A percentile compares a stretch with the other conserved stretches of the same genome.
Conservation (phyloP, 2,888 invertebrate species). For the Agonopterix heracliana region DNA sequence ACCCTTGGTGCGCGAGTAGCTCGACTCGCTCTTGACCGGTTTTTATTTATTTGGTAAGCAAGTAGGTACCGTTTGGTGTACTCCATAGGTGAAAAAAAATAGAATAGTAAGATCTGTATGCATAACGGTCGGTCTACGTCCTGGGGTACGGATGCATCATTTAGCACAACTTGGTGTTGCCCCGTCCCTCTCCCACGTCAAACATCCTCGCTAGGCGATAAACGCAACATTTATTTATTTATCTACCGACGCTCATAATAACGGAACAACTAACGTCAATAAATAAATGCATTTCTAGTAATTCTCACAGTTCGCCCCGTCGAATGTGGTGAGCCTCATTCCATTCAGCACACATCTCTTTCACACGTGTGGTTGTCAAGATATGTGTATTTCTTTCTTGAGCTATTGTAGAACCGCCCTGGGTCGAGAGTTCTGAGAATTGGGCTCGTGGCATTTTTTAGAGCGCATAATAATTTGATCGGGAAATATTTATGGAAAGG, state of each 20-base stretch:
- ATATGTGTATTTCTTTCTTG: slow-evolving; percentile 38
- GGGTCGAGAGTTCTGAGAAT: slow-evolving; percentile 61
- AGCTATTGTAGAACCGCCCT: slow-evolving; percentile 68
- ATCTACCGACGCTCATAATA: slow-evolving; percentile 48
- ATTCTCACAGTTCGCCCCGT: slow-evolving; percentile 66
- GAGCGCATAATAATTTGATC: slow-evolving; percentile 72
- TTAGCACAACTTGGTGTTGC: slow-evolving; percentile 26
- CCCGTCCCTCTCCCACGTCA: slow-evolving; percentile 22
- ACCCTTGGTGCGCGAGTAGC: too few relatives aligned
- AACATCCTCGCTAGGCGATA: slow-evolving; percentile 34
- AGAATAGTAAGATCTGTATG: not conserved
- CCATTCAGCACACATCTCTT: slow-evolving; percentile 52
- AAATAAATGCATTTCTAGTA: slow-evolving; percentile 72
- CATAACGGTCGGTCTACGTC: slow-evolving; percentile 6
- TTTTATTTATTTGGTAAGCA: too few relatives aligned
- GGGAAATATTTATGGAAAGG: slow-evolving; percentile 76
- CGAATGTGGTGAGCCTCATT: slow-evolving; percentile 63
- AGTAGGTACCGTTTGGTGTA: too few relatives aligned
- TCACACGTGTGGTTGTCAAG: slow-evolving; percentile 23
- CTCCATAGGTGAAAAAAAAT: too few relatives aligned
- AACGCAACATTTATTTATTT: slow-evolving; percentile 49
- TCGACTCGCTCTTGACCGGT: too few relatives aligned
- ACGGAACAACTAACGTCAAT: slow-evolving; percentile 67
- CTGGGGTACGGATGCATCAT: slow-evolving; percentile 31
- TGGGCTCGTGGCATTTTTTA: slow-evolving; percentile 70